A percentile compares a stretch with the other conserved stretches of the same genome.
Evolutionary conservation across 2,888 invertebrate species (phyloP).

Genomic region (Calliphora vomitoria): DNA sequence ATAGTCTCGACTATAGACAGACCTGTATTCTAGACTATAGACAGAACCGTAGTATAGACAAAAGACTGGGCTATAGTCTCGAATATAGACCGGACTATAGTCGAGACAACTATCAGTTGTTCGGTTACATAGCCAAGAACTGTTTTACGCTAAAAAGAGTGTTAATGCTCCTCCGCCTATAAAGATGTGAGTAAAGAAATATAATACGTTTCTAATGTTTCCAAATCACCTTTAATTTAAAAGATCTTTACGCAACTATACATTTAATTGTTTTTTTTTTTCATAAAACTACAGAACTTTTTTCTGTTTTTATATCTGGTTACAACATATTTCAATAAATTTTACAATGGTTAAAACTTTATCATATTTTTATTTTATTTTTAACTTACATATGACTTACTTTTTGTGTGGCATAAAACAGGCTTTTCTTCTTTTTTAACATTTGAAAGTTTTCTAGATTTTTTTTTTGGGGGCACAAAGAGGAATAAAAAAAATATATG

Average conservation of each 20-base stretch:
- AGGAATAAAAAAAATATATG: conserved; percentile 3
- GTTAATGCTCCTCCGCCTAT: too few relatives aligned
- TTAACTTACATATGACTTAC: conserved; percentile 26
- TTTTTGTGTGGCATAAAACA: conserved; percentile 26
- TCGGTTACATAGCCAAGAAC: too few relatives aligned
- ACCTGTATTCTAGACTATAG: too few relatives aligned
- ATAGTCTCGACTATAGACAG: too few relatives aligned
- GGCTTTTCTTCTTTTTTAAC: conserved; percentile 16
- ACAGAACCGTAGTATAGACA: too few relatives aligned
- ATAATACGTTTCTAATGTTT: too few relatives aligned
- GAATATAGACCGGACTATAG: too few relatives aligned
- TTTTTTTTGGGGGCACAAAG: conserved; percentile 2
- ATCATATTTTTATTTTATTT: background rate
- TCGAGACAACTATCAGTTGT: too few relatives aligned
- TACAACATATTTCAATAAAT: conserved; percentile 50
- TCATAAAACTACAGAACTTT: background rate
- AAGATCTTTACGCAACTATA: background rate
- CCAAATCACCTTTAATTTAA: background rate
- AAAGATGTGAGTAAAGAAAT: too few relatives aligned
- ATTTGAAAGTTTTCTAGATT: conserved; percentile 36
- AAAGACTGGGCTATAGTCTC: too few relatives aligned
- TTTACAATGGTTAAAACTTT: conserved; percentile 32
- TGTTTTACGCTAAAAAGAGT: too few relatives aligned
- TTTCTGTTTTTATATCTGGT: conserved; percentile 29
- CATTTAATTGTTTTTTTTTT: too few relatives aligned